Evolutionary conservation across 2,888 invertebrate genomes (phyloP).

Genomic region (Apotomis betuletana): DNA sequence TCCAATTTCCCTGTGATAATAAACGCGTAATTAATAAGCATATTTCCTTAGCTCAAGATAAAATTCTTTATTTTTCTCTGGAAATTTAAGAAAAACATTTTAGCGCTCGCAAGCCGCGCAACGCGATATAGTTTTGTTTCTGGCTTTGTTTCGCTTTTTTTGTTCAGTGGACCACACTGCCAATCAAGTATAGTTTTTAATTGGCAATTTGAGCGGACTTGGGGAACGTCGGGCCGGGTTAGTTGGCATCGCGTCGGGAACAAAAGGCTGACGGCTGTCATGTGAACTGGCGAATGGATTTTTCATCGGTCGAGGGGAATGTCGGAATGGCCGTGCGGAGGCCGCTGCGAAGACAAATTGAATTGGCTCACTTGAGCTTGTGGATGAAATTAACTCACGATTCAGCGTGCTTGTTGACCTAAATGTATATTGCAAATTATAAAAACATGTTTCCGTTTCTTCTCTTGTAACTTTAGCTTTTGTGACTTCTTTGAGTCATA

Average conservation of each 20-base stretch:
- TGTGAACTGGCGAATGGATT: background rate
- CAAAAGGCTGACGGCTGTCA: slow-evolving; percentile 2
- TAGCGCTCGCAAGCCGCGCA: background rate
- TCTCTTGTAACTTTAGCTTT: too few relatives aligned
- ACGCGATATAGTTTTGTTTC: background rate
- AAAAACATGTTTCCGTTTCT: too few relatives aligned
- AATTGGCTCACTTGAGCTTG: too few relatives aligned
- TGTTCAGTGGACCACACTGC: background rate
- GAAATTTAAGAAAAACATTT: background rate
- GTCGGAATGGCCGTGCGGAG: too few relatives aligned
- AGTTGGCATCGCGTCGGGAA: background rate
- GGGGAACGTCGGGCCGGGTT: background rate
- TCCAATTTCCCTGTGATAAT: slow-evolving; percentile 19
- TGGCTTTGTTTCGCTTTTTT: background rate
- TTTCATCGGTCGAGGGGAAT: background rate
- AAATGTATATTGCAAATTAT: too few relatives aligned
- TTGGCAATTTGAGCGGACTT: slow-evolving; percentile 14
- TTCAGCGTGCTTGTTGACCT: too few relatives aligned
- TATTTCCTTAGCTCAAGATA: background rate
- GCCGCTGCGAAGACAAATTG: too few relatives aligned
- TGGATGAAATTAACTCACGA: too few relatives aligned
- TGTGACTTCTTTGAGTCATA: too few relatives aligned
- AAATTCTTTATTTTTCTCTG: background rate
- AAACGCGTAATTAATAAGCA: slow-evolving; percentile 15
- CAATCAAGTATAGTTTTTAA: slow-evolving; percentile 23